These are phyloP conservation scores for Fregetta grallaria DNA, from an alignment of 2,113 vertebrate species.

Conservation along the genomic window DNA sequence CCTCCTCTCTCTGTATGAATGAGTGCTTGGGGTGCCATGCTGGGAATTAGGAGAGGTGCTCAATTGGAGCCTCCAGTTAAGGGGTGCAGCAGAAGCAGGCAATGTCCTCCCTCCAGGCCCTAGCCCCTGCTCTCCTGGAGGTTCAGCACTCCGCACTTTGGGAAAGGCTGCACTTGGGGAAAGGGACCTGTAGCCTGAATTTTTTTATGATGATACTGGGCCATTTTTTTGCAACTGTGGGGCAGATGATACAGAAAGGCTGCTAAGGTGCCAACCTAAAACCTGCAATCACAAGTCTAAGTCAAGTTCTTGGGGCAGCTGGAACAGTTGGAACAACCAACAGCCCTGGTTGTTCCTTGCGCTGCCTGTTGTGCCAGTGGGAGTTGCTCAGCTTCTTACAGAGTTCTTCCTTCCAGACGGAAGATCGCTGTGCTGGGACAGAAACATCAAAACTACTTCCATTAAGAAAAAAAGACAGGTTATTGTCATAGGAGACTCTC, in stretches of 20 bases:
- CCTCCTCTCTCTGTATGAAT: not conserved
- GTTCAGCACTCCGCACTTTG: not conserved
- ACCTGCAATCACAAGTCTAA: not conserved
- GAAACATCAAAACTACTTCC: conserved; percentile 34
- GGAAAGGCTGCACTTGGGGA: not conserved
- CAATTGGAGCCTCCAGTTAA: not conserved
- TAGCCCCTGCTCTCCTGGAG: not conserved
- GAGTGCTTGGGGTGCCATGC: not conserved
- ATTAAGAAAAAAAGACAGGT: not conserved
- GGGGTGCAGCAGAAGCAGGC: not conserved
- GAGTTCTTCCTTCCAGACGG: conserved; percentile 54
- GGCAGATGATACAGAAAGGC: not conserved
- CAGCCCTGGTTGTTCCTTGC: not conserved
- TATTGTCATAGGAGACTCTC: too few species aligned
- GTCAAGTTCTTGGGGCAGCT: not conserved
- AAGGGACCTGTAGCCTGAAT: not conserved
- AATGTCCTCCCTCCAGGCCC: not conserved
- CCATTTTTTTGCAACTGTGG: not conserved
- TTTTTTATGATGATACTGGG: not conserved
- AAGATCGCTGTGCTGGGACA: conserved; percentile 76
- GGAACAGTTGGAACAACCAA: too few species aligned
- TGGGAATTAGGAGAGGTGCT: not conserved
- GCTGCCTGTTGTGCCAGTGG: not conserved
- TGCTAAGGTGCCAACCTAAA: not conserved
- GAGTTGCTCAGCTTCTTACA: not conserved